Evolutionary conservation across 2,797 vertebrate genomes (phyloP), one percentile per base, ranked within the genome.

Genomic region (Gymnothorax javanicus): DNA sequence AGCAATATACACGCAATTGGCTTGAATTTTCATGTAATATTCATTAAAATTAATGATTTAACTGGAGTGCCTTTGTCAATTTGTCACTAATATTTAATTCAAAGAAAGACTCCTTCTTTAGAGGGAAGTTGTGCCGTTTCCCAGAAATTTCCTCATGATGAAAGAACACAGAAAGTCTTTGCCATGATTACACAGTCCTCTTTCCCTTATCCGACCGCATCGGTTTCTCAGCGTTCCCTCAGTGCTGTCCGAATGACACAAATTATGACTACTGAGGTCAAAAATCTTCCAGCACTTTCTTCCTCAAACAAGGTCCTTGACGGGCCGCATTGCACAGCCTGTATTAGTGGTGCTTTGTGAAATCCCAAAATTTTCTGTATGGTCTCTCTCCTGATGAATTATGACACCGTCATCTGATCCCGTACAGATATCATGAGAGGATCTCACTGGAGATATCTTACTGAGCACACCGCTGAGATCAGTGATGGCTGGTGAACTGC

Each of bases 11-110:
- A 54, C 20, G 56, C 8, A 81, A 52, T 81, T 52, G 56, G 52
- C 52, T 81, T 81, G 77, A 56, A 81, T 81, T 81, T 81, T 81
- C 77, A 54, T n/a, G 23, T 56, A 54, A 81, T 23, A 11, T 81
- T 81, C 50, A 81, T 56, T 81, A 54, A 33, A 81, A 81, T 54
- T 56, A 54, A 81, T n/a, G 20, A 56, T 23, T 81, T 81, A 11
- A 54, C 54, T 56, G 23, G 77, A 81, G 50, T 81, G 77, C 77
- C 20, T 54, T 12, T 9, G 54, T n/a, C 77, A 33, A 81, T 81
- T 81, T 81, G 20, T 43, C 15, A 17, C 13, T n/a, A 54, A 17
- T 23, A 56, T 81, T 56, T 54, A 2, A 54, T 81, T 1, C 17
- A 15, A 33, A 50, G 6, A 4, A 56, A 52, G 6, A 17, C 11